Evolutionary conservation across 2,888 invertebrate genomes (phyloP), one percentile per base, ranked within the genome.

Genomic region (Deilephila elpenor): DNA sequence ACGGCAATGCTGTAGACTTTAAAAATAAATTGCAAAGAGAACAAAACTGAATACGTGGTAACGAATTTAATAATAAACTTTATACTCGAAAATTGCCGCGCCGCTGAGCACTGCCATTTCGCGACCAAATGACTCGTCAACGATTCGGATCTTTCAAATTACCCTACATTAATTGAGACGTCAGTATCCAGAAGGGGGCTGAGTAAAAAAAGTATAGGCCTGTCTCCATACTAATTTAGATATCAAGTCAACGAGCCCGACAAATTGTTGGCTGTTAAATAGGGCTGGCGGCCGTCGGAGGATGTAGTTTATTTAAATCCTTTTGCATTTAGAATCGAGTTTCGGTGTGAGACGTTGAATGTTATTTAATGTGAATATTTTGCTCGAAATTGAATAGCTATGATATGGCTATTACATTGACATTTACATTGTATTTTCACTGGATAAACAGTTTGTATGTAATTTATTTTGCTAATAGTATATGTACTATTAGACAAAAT

Each of bases 141-240:
- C 86, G 89, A 90, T 90, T 88, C 87, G 85, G 88, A 90, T 89
- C 91, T 91, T 88, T 90, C 88, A 91, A 90, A 92, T 91, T 91
- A 89, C 88, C 90, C 88, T 84, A 87, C 89, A 91, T 92, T 91
- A 93, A 93, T 93, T 93, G 91, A 92, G 89, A 88, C 89, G 91
- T 93, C 91, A 88, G 88, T 86, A 88, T 88, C 84, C 88, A 86
- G 73, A 75, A 85, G 82, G 83, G 78, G 81, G 78, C 80, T 79
- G 78, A 80, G 79, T 84, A 88, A 88, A 88, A 88, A 88, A 88
- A 83, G 79, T 79, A 85, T 85, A 87, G 84, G 80, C 85, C 88
- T 89, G 91, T 91, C 91, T 90, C 88, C 92, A 90, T 91, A 92
- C 92, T 92, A 92, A 93, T 92, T 93, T 92, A 92, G 93, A 91